phyloP scores from a whole-genome alignment of 2,797 vertebrate species.

The Cetoscarus ocellatus region DNA sequence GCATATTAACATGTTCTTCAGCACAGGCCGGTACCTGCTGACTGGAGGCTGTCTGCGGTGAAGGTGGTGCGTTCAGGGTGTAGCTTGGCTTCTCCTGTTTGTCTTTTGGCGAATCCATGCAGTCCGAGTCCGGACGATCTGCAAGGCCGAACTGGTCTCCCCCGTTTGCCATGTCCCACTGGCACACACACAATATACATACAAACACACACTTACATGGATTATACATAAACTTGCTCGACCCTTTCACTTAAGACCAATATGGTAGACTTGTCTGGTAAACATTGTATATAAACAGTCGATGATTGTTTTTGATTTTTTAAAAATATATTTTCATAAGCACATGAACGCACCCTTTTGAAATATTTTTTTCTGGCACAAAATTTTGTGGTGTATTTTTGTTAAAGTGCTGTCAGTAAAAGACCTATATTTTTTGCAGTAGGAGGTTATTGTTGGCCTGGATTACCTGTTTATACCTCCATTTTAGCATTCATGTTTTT shows the following conservation, averaged over 20 bases:
- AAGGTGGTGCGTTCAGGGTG: slow-evolving; percentile 84
- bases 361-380: not conserved
- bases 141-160: slow-evolving; percentile 92
- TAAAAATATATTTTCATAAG: not conserved
- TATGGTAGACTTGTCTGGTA: no score
- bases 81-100: slow-evolving; percentile 85
- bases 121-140: slow-evolving; percentile 87
- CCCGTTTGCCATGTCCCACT: slow-evolving; percentile 89
- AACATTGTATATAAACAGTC: no score
- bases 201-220: no score
- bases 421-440: not conserved
- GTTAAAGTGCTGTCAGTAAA: no score
- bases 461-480: not conserved
- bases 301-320: no score
- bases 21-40: slow-evolving; percentile 85
- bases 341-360: slow-evolving; percentile 29
- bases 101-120: slow-evolving; percentile 89
- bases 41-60: slow-evolving; percentile 89
- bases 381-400: no score
- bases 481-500: not conserved
- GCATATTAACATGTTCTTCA: slow-evolving; percentile 26
- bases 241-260: no score
- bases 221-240: no score
- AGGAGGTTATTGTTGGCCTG: not conserved
- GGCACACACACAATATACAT: slow-evolving; percentile 25